phyloP scores from a whole-genome alignment of 2,113 vertebrate species.

The Paratilapia polleni region DNA sequence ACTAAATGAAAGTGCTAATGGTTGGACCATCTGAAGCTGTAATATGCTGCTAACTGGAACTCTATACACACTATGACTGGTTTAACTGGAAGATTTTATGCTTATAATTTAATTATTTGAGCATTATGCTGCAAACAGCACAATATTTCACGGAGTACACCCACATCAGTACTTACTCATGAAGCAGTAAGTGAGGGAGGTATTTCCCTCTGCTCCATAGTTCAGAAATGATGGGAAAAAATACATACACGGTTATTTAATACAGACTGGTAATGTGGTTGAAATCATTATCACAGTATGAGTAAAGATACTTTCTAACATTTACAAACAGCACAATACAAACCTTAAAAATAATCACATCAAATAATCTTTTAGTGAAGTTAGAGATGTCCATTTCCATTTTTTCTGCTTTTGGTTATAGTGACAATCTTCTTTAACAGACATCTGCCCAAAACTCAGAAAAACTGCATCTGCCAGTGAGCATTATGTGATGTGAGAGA shows the following conservation, averaged over 20 bases:
- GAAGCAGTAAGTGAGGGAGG: neutral
- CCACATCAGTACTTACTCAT: neutral
- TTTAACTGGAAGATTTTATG: neutral
- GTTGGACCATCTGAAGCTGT: neutral
- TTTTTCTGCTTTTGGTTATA: neutral
- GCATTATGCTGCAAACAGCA: constrained; percentile 6
- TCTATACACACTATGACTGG: neutral
- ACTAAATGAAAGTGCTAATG: neutral
- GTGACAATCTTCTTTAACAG: neutral
- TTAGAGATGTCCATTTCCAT: neutral
- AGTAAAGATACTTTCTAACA: no score
- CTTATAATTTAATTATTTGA: constrained; percentile 7
- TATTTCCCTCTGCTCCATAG: neutral
- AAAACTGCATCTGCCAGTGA: neutral
- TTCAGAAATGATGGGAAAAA: neutral
- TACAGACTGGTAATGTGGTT: neutral
- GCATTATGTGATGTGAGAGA: neutral
- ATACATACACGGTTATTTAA: neutral
- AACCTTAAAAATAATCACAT: neutral
- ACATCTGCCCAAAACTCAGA: no score
- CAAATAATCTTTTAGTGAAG: neutral
- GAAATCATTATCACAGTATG: neutral
- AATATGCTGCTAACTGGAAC: neutral
- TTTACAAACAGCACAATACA: neutral
- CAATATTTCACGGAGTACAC: neutral